A percentile compares a stretch with the other conserved stretches of the same genome.
Evolutionary conservation across 2,113 vertebrate genomes (phyloP).

Genomic region (Cyanocitta stelleri): DNA sequence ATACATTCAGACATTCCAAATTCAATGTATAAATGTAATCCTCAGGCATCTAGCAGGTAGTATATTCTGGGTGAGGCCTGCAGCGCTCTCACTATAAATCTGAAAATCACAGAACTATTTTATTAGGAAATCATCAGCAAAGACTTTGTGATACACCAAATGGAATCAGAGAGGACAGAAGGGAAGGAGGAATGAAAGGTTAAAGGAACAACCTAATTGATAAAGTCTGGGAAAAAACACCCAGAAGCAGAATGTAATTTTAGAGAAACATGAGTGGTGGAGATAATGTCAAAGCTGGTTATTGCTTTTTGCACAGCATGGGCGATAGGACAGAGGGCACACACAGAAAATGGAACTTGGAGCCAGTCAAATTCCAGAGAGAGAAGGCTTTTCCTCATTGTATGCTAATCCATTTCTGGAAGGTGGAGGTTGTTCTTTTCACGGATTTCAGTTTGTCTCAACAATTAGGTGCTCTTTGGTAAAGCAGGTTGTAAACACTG

Average conservation of each 20-base stretch:
- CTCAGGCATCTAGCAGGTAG: neutral
- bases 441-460: neutral
- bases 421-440: neutral
- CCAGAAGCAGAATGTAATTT: slow-evolving; percentile 28
- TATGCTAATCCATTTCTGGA: neutral
- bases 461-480: neutral
- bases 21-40: neutral
- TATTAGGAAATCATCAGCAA: slow-evolving; percentile 12
- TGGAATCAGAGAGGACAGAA: slow-evolving; percentile 30
- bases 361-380: neutral
- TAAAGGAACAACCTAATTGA: slow-evolving; percentile 32
- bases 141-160: neutral
- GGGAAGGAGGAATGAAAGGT: slow-evolving; percentile 18
- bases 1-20: neutral
- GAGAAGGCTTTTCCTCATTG: neutral
- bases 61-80: neutral
- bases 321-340: neutral
- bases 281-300: slow-evolving; percentile 51
- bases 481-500: neutral
- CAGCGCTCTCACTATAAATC: neutral
- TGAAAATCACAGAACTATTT: neutral
- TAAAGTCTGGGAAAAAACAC: neutral
- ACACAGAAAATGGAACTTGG: neutral
- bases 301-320: slow-evolving; percentile 5
- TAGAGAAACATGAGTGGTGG: neutral